phyloP scores from a whole-genome alignment of 2,113 vertebrate genomes.

The Lepisosteus oculatus region DNA sequence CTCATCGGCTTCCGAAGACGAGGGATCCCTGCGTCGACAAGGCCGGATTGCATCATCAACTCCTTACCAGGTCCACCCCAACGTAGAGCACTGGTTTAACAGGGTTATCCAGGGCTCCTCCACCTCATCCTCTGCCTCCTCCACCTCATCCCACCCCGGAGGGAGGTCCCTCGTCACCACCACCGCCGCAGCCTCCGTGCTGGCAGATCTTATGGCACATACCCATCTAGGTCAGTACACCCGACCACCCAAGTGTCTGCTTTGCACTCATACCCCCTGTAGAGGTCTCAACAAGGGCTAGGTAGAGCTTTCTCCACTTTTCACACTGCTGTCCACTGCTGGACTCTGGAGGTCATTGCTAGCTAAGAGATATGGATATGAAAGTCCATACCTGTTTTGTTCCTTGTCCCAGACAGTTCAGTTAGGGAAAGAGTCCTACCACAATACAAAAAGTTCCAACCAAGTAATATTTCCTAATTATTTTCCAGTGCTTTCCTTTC shows the following conservation, averaged over 20 bases:
- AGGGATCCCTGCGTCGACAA: conserved; percentile 87
- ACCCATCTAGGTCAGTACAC: conserved; percentile 88
- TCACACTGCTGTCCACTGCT: background rate
- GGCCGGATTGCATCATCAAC: conserved; percentile 81
- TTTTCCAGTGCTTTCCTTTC: too few relatives aligned
- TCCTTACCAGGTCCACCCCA: conserved; percentile 78
- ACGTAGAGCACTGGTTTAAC: conserved; percentile 91
- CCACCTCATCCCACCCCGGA: conserved; percentile 93
- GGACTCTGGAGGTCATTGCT: background rate
- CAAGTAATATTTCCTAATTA: too few relatives aligned
- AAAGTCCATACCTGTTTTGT: too few relatives aligned
- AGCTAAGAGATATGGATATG: too few relatives aligned
- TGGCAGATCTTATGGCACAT: conserved; percentile 86
- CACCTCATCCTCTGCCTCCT: conserved; percentile 96
- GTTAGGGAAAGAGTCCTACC: too few relatives aligned
- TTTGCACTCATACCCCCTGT: background rate
- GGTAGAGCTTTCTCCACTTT: too few relatives aligned
- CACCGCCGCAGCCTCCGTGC: conserved; percentile 68
- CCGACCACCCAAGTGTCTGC: background rate
- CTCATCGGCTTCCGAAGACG: conserved; percentile 96
- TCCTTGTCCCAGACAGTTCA: too few relatives aligned
- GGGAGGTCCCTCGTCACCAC: conserved; percentile 75
- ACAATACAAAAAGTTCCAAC: too few relatives aligned
- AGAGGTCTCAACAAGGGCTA: background rate
- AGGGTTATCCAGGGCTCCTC: conserved; percentile 92